A percentile compares a stretch with the other conserved stretches of the same genome.
These are phyloP conservation scores for Gisinianus flammeolus DNA, from an alignment of 2,888 invertebrate genomes.

Conservation along the genomic window DNA sequence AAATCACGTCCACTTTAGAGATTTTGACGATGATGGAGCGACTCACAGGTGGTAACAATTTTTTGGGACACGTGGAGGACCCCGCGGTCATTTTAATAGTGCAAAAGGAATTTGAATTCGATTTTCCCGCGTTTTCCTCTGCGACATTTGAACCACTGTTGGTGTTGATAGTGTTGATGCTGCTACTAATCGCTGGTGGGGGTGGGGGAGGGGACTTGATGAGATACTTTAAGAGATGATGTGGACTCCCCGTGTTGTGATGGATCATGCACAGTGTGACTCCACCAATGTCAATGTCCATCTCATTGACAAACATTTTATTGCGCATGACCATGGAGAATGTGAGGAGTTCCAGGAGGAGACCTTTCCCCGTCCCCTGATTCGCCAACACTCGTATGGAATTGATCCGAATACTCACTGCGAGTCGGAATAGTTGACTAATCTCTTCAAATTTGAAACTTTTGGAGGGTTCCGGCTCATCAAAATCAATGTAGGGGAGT, in stretches of 20 bases:
- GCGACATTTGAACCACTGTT: too few species aligned
- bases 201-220: slow-evolving; percentile 49
- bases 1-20: slow-evolving; percentile 74
- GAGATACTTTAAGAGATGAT: slow-evolving; percentile 47
- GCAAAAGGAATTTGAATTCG: too few species aligned
- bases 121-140: too few species aligned
- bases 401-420: not conserved
- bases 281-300: slow-evolving; percentile 52
- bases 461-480: not conserved
- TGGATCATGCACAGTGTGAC: slow-evolving; percentile 51
- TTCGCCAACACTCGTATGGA: not conserved
- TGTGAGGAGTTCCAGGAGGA: slow-evolving; percentile 48
- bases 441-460: not conserved
- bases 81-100: not conserved
- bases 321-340: slow-evolving; percentile 45
- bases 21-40: slow-evolving; percentile 80
- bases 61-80: not conserved
- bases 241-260: slow-evolving; percentile 40
- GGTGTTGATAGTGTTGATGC: too few species aligned
- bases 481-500: not conserved
- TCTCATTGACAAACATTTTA: slow-evolving; percentile 49
- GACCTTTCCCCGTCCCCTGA: not conserved
- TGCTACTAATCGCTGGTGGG: too few species aligned
- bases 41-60: slow-evolving; percentile 61
- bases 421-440: not conserved